Evolutionary conservation across 2,888 invertebrate genomes (phyloP).

Genomic region (Agrilus mali): DNA sequence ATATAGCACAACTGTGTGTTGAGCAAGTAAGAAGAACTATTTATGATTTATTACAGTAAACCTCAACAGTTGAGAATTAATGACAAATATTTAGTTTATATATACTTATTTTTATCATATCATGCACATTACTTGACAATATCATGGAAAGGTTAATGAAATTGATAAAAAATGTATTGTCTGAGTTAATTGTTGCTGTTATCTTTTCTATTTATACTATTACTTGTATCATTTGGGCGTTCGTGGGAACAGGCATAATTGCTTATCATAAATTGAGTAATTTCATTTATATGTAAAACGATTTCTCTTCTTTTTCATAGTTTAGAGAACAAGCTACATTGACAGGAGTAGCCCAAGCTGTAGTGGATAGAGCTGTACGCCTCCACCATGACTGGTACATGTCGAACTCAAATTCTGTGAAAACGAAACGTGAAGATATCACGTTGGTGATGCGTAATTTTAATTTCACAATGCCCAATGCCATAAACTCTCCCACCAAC

Average conservation of each 20-base stretch:
- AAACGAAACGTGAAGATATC: conserved; percentile 63
- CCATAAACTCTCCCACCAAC: conserved; percentile 40
- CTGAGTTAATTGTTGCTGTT: neutral
- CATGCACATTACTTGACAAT: too few relatives aligned
- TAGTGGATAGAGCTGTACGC: conserved; percentile 72
- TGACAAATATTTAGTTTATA: too few relatives aligned
- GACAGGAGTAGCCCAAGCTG: conserved; percentile 73
- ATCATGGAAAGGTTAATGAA: too few relatives aligned
- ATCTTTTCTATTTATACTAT: too few relatives aligned
- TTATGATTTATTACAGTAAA: neutral
- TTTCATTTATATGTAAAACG: too few relatives aligned
- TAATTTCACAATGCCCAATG: conserved; percentile 61
- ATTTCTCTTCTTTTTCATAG: conserved; percentile 26
- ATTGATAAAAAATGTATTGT: too few relatives aligned
- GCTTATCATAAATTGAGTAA: too few relatives aligned
- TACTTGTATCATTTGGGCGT: too few relatives aligned
- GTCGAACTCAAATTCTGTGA: conserved; percentile 35
- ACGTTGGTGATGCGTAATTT: conserved; percentile 78
- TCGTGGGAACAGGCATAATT: too few relatives aligned
- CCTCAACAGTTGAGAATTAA: too few relatives aligned
- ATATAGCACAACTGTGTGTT: conserved; percentile 65
- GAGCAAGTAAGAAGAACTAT: conserved; percentile 44
- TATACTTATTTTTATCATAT: too few relatives aligned
- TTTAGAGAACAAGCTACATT: conserved; percentile 69
- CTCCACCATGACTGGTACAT: conserved; percentile 69